A percentile compares a stretch with the other conserved stretches of the same genome.
Evolutionary conservation across 2,888 invertebrate genomes (phyloP).

Genomic region (Volucella zonaria): DNA sequence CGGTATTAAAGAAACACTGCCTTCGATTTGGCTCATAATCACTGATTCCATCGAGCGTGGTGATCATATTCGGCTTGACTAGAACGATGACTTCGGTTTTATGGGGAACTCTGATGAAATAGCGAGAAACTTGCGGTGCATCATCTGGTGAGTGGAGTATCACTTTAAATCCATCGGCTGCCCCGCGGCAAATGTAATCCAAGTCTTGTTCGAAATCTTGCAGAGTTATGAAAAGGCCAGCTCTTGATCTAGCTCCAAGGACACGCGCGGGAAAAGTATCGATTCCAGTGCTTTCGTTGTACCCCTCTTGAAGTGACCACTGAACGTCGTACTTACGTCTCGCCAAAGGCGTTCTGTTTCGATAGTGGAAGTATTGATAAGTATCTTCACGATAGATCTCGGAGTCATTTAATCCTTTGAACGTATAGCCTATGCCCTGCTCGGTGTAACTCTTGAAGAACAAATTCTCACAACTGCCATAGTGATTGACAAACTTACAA

Average conservation of each 20-base stretch:
- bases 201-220: slow-evolving; percentile 85
- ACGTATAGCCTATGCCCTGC: slow-evolving; percentile 88
- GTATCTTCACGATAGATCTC: slow-evolving; percentile 85
- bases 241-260: slow-evolving; percentile 86
- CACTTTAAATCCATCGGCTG: slow-evolving; percentile 89
- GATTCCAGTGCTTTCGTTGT: slow-evolving; percentile 83
- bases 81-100: slow-evolving; percentile 87
- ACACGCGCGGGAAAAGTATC: slow-evolving; percentile 88
- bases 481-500: slow-evolving; percentile 84
- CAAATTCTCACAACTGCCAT: slow-evolving; percentile 84
- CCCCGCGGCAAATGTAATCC: slow-evolving; percentile 88
- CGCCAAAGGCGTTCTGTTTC: slow-evolving; percentile 76
- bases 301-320: slow-evolving; percentile 87
- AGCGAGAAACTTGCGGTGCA: slow-evolving; percentile 86
- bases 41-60: slow-evolving; percentile 86
- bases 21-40: slow-evolving; percentile 85
- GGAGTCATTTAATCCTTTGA: slow-evolving; percentile 85
- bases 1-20: slow-evolving; percentile 87
- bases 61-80: slow-evolving; percentile 89
- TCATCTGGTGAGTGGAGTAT: slow-evolving; percentile 88
- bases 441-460: slow-evolving; percentile 87
- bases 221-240: slow-evolving; percentile 86
- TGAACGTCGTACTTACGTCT: slow-evolving; percentile 80
- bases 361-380: slow-evolving; percentile 76
- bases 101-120: slow-evolving; percentile 87